Conservation (phyloP, 2,888 invertebrate species). For the Synanthedon andrenaeformis region DNA sequence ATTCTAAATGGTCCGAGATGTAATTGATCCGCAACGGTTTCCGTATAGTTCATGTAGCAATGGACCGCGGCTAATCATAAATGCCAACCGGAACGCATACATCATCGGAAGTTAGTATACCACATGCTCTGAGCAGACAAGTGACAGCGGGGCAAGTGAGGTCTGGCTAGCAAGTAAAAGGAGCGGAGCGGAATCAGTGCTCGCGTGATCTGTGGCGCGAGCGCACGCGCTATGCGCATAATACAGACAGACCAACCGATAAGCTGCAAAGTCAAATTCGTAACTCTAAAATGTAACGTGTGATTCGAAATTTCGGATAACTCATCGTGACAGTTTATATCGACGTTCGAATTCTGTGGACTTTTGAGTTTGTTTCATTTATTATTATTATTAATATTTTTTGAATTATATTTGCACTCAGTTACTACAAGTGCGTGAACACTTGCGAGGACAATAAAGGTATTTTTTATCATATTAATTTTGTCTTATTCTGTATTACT, state of each 20-base stretch:
- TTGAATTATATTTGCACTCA: constrained; percentile 9
- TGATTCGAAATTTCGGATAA: constrained; percentile 1
- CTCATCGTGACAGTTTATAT: constrained; percentile 4
- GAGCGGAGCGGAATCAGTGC: constrained; percentile 42
- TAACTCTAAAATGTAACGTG: constrained; percentile 2
- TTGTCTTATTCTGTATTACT: background rate
- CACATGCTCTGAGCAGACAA: constrained; percentile 16
- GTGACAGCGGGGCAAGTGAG: constrained; percentile 31
- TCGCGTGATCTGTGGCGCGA: constrained; percentile 42
- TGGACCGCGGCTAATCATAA: constrained; percentile 17
- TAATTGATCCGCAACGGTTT: constrained; percentile 18
- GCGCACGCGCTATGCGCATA: constrained; percentile 36
- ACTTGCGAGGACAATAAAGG: constrained; percentile 31
- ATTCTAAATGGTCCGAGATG: background rate
- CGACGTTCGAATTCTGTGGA: constrained; percentile 4
- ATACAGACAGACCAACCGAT: constrained; percentile 13
- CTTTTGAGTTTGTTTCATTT: constrained; percentile 20
- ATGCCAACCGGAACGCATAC: constrained; percentile 44
- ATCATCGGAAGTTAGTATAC: constrained; percentile 52
- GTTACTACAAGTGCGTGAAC: constrained; percentile 20
- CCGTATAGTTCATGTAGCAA: constrained; percentile 14
- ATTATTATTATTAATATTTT: constrained; percentile 5
- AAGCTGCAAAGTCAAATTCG: constrained; percentile 6
- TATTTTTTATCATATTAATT: constrained; percentile 14
- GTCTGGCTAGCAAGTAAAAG: constrained; percentile 44